A percentile compares a stretch with the other conserved stretches of the same genome.
phyloP scores from a whole-genome alignment of 2,113 vertebrate genomes.

The Chloropsis cyanopogon region DNA sequence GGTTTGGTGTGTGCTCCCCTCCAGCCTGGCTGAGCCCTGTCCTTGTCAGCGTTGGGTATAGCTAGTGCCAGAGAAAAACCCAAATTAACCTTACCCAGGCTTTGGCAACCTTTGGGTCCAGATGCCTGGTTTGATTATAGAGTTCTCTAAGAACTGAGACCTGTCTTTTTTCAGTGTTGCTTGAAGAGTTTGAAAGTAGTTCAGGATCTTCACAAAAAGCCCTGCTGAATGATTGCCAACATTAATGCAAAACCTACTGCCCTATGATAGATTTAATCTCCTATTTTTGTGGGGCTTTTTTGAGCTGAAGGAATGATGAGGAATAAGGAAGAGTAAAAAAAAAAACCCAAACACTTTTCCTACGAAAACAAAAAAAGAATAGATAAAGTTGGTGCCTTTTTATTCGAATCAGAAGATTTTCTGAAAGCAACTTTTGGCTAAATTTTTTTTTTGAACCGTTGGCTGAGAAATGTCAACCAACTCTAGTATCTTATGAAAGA shows the following conservation, averaged over 20 bases:
- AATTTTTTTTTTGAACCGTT: not conserved
- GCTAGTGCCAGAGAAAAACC: not conserved
- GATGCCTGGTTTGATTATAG: not conserved
- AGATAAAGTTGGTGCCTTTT: not conserved
- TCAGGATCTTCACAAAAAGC: not conserved
- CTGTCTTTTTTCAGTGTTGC: not conserved
- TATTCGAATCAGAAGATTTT: not conserved
- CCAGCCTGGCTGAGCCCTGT: not conserved
- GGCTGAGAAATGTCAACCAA: not conserved
- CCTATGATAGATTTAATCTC: not conserved
- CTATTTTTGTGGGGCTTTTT: not conserved
- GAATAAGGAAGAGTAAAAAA: not conserved
- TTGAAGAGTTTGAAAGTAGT: not conserved
- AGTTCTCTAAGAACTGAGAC: not conserved
- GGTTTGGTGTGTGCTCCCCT: not conserved
- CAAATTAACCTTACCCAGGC: not conserved
- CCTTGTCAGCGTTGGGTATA: fast-evolving
- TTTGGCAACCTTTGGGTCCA: not conserved
- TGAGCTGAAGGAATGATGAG: not conserved
- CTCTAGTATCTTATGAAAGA: slow-evolving; percentile 15
- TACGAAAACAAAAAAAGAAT: not conserved
- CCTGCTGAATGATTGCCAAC: not conserved
- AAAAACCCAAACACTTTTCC: not conserved
- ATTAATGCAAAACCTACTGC: not conserved
- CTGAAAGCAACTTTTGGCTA: not conserved